A percentile compares a stretch with the other conserved stretches of the same genome.
These are phyloP conservation scores for Philhelius pedissequus DNA, from an alignment of 2,888 invertebrate species.

Conservation along the genomic window DNA sequence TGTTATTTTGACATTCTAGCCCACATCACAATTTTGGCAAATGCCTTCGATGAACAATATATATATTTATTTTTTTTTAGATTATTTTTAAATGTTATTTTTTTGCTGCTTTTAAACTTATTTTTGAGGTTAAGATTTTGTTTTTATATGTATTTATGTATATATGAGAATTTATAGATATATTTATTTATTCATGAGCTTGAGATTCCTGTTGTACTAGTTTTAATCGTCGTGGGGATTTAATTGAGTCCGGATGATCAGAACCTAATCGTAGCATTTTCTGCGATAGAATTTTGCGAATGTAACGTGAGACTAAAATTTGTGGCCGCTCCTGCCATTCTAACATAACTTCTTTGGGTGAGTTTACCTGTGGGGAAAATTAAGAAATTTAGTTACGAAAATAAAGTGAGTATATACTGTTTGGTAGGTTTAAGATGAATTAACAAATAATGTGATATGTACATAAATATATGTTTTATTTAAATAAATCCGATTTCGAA, in stretches of 20 bases:
- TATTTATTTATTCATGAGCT: slow-evolving; percentile 86
- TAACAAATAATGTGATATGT: too few relatives aligned
- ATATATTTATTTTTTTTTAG: slow-evolving; percentile 1
- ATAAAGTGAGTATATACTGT: too few relatives aligned
- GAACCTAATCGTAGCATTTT: slow-evolving; percentile 86
- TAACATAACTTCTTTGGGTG: slow-evolving; percentile 92
- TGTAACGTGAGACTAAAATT: slow-evolving; percentile 89
- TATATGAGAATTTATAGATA: not conserved
- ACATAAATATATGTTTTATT: too few relatives aligned
- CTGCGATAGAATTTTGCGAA: slow-evolving; percentile 89
- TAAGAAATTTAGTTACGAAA: not conserved
- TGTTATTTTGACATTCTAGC: slow-evolving; percentile 6
- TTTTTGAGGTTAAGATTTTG: slow-evolving; percentile 35
- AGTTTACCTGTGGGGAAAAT: slow-evolving; percentile 83
- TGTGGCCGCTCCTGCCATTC: slow-evolving; percentile 96
- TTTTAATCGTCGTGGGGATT: slow-evolving; percentile 92
- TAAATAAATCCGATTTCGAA: too few relatives aligned
- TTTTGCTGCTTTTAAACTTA: not conserved
- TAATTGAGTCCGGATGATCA: slow-evolving; percentile 87
- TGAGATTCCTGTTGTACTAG: slow-evolving; percentile 94
- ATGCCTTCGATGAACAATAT: slow-evolving; percentile 60
- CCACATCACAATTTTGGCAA: slow-evolving; percentile 54
- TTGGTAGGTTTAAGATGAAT: too few relatives aligned
- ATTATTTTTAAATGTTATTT: not conserved
- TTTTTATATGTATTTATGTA: not conserved